phyloP scores from a whole-genome alignment of 2,797 vertebrate genomes.

The Epinephelus awoara region DNA sequence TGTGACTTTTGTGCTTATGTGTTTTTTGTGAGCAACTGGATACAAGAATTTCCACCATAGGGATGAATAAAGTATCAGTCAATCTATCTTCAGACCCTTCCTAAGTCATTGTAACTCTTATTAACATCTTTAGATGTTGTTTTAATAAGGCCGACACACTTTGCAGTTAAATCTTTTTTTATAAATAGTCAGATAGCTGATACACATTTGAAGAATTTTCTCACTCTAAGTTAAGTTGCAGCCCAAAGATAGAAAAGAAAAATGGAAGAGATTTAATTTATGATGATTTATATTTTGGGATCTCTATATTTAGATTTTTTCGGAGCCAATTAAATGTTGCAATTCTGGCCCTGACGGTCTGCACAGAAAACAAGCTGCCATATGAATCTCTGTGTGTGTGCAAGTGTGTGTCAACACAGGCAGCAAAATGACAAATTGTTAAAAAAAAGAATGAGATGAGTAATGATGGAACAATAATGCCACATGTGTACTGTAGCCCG shows the following conservation, averaged over 20 bases:
- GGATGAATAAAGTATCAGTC: no score
- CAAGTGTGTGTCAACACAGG: constrained; percentile 57
- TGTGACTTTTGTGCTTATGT: no score
- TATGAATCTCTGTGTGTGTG: constrained; percentile 31
- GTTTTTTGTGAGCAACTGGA: no score
- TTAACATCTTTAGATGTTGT: not conserved
- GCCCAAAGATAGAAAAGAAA: not conserved
- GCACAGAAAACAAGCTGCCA: constrained; percentile 34
- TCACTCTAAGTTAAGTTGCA: not conserved
- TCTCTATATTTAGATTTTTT: constrained; percentile 1
- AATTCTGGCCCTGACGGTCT: constrained; percentile 1
- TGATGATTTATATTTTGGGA: not conserved
- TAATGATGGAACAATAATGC: constrained; percentile 86
- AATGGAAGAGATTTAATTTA: not conserved
- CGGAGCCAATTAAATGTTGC: constrained; percentile 9
- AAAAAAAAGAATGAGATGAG: constrained; percentile 77
- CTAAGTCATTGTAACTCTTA: not conserved
- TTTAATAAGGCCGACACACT: not conserved
- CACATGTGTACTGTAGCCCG: constrained; percentile 73
- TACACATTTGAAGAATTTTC: not conserved
- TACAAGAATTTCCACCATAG: no score
- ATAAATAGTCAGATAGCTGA: not conserved
- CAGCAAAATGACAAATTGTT: constrained; percentile 77
- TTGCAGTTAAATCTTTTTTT: not conserved
- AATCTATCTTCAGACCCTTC: not conserved